Base-by-base conservation (phyloP, 23 tunicate genomes). In the Clavelina lepadiformis region DNA sequence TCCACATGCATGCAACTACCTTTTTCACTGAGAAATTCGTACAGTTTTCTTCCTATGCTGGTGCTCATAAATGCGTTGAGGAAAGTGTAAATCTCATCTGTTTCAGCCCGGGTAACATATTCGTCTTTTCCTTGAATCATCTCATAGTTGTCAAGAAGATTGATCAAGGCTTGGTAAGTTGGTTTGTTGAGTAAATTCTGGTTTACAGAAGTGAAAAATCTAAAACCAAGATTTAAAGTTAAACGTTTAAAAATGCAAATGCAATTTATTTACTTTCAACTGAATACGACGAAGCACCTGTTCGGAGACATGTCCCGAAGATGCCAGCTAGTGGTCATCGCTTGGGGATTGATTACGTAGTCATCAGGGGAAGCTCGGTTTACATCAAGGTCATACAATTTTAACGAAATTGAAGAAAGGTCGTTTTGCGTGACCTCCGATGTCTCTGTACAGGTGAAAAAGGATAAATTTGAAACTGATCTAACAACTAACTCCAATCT, bases 251-350 rank as follows among this genome's bases (percentile, higher is more conserved):
- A 7, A 8, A 15, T 8, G 13, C 11, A 41, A 41, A 11, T 8
- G 13, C 13, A 41, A 4, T 27, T 11, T 11, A 11, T 41, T 15
- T 15, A 15, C 15, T 41, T 41, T 15, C 49, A 15, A 11, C 23
- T 53, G 23, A n/a, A n/a, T n/a, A n/a, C n/a, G n/a, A n/a, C n/a
- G n/a, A n/a, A 66, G 69, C 50, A 88, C 96, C 67, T 73, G 35
- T 62, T 56, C 0, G 76, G 75, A 1, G 89, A 65, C 0, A 22
- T 56, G 36, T 89, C 97, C 21, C 13, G 45, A 5, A 52, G 70
- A 4, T 79, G 67, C 0, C 74, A 29, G 47, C 50, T 30, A 11
- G 62, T 46, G 2, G 89, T 75, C 27, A 35, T n/a, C 2, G 79
- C 32, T 69, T 89, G 97, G 22, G 28, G 34, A 75, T 81, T 75